Conservation (phyloP, 1,140 invertebrate genomes). For the Manduca sexta region DNA sequence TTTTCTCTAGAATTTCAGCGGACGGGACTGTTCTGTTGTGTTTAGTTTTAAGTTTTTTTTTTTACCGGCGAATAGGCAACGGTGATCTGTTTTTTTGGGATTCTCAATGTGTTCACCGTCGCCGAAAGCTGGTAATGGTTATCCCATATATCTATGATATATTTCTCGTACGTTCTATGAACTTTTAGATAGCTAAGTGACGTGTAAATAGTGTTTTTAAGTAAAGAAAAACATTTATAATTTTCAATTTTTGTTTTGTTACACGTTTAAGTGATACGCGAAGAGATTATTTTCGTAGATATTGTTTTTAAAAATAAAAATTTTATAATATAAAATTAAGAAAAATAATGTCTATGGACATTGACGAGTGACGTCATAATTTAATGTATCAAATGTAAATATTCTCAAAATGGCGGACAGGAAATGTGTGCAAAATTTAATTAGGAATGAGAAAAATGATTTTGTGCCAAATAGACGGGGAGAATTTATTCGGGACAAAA, state of each 20-base stretch:
- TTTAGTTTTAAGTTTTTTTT: conserved; percentile 49
- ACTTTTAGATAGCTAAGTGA: conserved; percentile 71
- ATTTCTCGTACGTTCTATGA: conserved; percentile 95
- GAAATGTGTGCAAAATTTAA: conserved; percentile 18
- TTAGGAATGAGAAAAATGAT: conserved; percentile 32
- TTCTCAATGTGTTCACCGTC: conserved; percentile 20
- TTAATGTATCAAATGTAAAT: conserved; percentile 16
- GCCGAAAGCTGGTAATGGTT: conserved; percentile 82
- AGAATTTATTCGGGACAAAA: conserved; percentile 67
- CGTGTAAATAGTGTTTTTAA: conserved; percentile 47
- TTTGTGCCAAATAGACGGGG: conserved; percentile 68
- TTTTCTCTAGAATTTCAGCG: conserved; percentile 65
- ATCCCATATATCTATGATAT: conserved; percentile 98
- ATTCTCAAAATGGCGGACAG: conserved; percentile 20
- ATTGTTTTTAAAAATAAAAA: conserved; percentile 6
- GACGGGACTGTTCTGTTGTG: conserved; percentile 45
- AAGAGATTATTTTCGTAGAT: conserved; percentile 26
- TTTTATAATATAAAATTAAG: conserved; percentile 11
- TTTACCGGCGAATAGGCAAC: conserved; percentile 58
- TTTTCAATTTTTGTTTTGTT: not conserved
- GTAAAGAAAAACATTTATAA: not conserved
- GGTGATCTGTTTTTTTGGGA: conserved; percentile 25
- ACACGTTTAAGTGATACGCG: conserved; percentile 18
- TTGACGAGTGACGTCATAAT: conserved; percentile 30
- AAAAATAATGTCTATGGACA: conserved; percentile 5